Evolutionary conservation across 2,888 invertebrate genomes (phyloP), one percentile per base, ranked within the genome.

Genomic region (Acleris literana): DNA sequence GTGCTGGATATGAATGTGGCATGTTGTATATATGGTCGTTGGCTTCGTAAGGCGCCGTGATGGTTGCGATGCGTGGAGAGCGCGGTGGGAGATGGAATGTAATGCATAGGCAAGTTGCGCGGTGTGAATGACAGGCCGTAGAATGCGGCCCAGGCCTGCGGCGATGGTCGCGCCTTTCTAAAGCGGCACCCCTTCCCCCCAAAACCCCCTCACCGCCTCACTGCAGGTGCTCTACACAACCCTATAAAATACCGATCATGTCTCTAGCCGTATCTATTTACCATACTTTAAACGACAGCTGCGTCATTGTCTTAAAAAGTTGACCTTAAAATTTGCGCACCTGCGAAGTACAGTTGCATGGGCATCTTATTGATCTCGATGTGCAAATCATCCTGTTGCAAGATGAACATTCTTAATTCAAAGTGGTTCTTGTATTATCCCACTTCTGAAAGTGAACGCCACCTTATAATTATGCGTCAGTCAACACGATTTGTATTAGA

Each of bases 141-240:
- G 92, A 92, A 92, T 92, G 92, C 90, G 92, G 92, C 90, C 85
- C 88, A 85, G 84, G 92, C 92, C 92, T 83, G 90, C 84, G 92
- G 92, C 92, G 86, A 91, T 91, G 89, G 92, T 92, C 90, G 92
- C 92, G 92, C 92, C 92, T 92, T 92, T 92, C 92, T 92, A 92
- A 92, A 92, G 92, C 91, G 91, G 86, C 87, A 86, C 83, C 79
- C 79, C 83, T 83, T 83, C 82, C 82, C 82, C 78, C 77, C 77
- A 48, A 66, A 66, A 59, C 76, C 78, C 76, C 81, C 81, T 75
- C 82, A 74, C 83, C 75, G 76, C 73, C 79, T 76, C 81, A 86
- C 82, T 86, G 90, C 92, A 92, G 92, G 92, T 92, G 92, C 90
- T 88, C 83, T 70, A 90, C 85, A 88, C 88, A 92, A 90, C 92